Base-by-base conservation (phyloP, 2,888 invertebrate species). In the Tyria jacobaeae region DNA sequence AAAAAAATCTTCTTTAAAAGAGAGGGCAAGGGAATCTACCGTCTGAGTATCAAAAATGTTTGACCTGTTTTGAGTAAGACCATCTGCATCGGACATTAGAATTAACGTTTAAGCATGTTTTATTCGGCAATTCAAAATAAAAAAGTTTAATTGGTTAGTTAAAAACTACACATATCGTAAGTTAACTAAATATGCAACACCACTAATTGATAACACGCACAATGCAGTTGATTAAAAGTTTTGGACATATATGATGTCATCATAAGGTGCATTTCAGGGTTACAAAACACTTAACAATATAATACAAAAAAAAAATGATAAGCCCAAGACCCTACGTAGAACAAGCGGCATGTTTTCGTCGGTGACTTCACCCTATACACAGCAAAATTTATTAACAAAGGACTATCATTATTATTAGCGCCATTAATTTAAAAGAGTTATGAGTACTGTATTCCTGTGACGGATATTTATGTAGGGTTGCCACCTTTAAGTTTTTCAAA, bases 341-440 rank as follows among this genome's bases (percentile, higher is more conserved):
- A 78, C 67, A 66, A 66, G 66, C 60, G 66, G 71, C 66, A 39
- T 57, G 58, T 60, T 51, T 64, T 39, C 10, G 85, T 79, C 87
- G 89, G 87, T 92, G 92, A 92, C 88, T 88, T 91, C 92, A 92
- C 81, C 78, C 71, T 66, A 55, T 72, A 71, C 73, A 78, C 76
- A 68, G 78, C 79, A 75, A 44, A 80, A 78, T 79, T 80, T 85
- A 85, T 89, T 88, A 84, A 84, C 67, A 79, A 77, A 80, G 81
- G 83, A 78, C 78, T 76, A 67, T 73, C 74, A 78, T 82, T 82
- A 81, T 82, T 82, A 81, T 86, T 81, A 70, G 67, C 66, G 55
- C 65, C 66, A 70, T 73, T 75, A 70, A 73, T 71, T 73, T 70
- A 66, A 53, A 61, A 64, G 68, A 71, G 60, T 67, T 66, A 64